Conservation (phyloP, 2,888 invertebrate genomes). For the Hirtodrosophila histrioides region DNA sequence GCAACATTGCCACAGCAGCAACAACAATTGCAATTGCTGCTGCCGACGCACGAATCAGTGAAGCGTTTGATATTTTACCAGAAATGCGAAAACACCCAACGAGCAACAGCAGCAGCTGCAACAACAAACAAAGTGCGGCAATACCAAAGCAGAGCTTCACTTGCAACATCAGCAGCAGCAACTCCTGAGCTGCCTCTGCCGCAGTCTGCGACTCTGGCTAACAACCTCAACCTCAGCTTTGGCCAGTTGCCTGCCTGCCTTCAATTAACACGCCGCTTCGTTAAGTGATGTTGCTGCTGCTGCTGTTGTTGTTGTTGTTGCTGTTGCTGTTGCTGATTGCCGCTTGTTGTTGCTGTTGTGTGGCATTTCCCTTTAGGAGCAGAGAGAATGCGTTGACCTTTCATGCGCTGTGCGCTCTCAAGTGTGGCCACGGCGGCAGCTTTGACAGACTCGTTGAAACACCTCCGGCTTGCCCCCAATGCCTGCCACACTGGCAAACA, state of each 20-base stretch:
- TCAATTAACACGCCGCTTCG: slow-evolving; percentile 80
- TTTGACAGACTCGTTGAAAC: slow-evolving; percentile 70
- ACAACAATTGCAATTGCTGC: slow-evolving; percentile 26
- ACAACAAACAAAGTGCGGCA: slow-evolving; percentile 36
- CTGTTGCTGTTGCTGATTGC: slow-evolving; percentile 13
- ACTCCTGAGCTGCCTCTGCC: slow-evolving; percentile 6
- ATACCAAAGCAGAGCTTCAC: slow-evolving; percentile 33
- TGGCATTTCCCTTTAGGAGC: slow-evolving; percentile 73
- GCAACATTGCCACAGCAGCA: slow-evolving; percentile 34
- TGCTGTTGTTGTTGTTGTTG: slow-evolving; percentile 43
- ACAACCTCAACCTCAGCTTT: slow-evolving; percentile 61
- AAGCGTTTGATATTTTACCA: slow-evolving; percentile 63
- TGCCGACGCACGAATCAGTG: slow-evolving; percentile 66
- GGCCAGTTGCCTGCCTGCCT: slow-evolving; percentile 74
- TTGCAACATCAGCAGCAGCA: slow-evolving; percentile 30
- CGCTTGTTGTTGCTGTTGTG: slow-evolving; percentile 51
- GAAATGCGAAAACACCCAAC: slow-evolving; percentile 53
- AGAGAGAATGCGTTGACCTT: slow-evolving; percentile 75
- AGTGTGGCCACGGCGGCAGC: slow-evolving; percentile 72
- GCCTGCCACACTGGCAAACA: background rate
- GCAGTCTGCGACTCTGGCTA: slow-evolving; percentile 37
- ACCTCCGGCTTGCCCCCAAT: slow-evolving; percentile 47
- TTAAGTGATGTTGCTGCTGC: slow-evolving; percentile 62
- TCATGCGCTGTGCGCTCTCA: slow-evolving; percentile 64
- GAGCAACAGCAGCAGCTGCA: slow-evolving; percentile 28